Evolutionary conservation across 2,888 invertebrate genomes (phyloP).

Genomic region (Pimpla rufipes): DNA sequence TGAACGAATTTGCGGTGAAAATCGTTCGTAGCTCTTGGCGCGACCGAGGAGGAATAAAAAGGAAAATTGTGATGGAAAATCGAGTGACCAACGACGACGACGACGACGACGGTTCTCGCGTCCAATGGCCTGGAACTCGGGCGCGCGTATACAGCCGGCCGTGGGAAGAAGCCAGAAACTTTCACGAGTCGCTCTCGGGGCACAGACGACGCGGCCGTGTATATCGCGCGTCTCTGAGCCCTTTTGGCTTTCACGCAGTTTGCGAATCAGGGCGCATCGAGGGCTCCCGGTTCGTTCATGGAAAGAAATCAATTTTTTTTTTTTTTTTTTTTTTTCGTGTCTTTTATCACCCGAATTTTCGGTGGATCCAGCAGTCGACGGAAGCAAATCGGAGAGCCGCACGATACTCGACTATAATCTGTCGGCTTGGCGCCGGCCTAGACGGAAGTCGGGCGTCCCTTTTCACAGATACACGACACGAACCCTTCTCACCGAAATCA

Average conservation of each 20-base stretch:
- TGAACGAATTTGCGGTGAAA: neutral
- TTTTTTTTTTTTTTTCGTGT: too few species aligned
- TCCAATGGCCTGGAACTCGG: conserved; percentile 78
- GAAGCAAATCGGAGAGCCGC: conserved; percentile 49
- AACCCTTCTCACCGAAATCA: neutral
- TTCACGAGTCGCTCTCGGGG: conserved; percentile 57
- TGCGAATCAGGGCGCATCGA: conserved; percentile 22
- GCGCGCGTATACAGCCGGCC: conserved; percentile 72
- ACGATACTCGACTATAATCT: conserved; percentile 59
- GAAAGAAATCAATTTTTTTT: too few species aligned
- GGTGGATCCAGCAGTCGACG: conserved; percentile 34
- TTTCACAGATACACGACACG: neutral
- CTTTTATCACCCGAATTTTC: conserved; percentile 46
- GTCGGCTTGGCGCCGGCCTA: conserved; percentile 68
- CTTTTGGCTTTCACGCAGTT: conserved; percentile 41
- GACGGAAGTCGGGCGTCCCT: conserved; percentile 63
- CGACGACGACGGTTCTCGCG: conserved; percentile 73
- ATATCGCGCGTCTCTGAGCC: neutral
- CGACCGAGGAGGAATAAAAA: conserved; percentile 29
- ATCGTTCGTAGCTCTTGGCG: conserved; percentile 5
- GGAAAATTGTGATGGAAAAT: conserved; percentile 60
- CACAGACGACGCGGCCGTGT: neutral
- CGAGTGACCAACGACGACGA: conserved; percentile 69
- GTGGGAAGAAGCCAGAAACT: conserved; percentile 79
- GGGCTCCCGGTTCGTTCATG: conserved; percentile 20